A percentile compares a stretch with the other conserved stretches of the same genome.
Evolutionary conservation across 2,113 vertebrate species (phyloP).

Genomic region (Ptyas mucosa): DNA sequence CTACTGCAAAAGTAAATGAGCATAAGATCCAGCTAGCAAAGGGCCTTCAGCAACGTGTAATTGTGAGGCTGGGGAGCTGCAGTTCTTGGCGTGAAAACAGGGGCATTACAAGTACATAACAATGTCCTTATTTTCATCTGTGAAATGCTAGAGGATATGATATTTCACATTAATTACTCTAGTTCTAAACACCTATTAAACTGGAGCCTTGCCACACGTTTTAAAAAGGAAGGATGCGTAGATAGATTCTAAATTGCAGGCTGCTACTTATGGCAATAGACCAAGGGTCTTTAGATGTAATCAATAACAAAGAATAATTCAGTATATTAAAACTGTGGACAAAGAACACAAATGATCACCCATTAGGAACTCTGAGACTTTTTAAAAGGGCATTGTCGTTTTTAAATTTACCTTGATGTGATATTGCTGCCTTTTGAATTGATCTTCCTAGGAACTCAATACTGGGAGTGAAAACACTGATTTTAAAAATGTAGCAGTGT

Average conservation of each 20-base stretch:
- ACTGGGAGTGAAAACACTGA: background rate
- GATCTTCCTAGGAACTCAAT: background rate
- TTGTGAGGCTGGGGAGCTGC: background rate
- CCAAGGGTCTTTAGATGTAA: background rate
- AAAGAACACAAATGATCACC: background rate
- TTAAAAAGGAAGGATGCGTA: background rate
- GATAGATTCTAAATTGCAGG: background rate
- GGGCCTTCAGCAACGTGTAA: background rate
- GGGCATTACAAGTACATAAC: background rate
- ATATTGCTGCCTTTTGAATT: background rate
- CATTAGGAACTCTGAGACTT: background rate
- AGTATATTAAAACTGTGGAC: background rate
- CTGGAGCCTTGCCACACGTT: background rate
- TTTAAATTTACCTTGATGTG: background rate
- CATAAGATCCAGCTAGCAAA: background rate
- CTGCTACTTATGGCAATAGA: background rate
- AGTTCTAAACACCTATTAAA: slow-evolving; percentile 7
- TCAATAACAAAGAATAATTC: background rate
- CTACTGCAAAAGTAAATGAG: background rate
- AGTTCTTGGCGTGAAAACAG: slow-evolving; percentile 12
- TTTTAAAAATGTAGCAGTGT: background rate
- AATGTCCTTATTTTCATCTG: slow-evolving; percentile 1
- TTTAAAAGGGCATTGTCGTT: background rate
- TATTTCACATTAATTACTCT: slow-evolving; percentile 21
- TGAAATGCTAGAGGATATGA: background rate